Evolutionary conservation across 1,140 invertebrate genomes (phyloP).

Genomic region (Phocides pigmalion): DNA sequence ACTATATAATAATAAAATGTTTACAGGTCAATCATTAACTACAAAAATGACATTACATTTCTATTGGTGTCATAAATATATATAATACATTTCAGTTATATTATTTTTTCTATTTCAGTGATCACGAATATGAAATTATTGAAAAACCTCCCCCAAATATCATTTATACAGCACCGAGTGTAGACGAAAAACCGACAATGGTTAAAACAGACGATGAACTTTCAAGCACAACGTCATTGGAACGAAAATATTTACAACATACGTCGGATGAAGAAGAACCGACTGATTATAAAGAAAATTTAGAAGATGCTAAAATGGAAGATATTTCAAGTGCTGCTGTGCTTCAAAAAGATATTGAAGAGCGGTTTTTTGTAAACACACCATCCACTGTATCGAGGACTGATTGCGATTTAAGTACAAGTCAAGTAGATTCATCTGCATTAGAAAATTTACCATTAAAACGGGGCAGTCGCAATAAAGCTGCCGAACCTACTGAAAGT

Average conservation of each 20-base stretch:
- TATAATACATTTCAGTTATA: not conserved
- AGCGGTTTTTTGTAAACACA: conserved; percentile 79
- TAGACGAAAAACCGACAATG: conserved; percentile 60
- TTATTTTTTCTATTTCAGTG: conserved; percentile 85
- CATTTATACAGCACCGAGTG: conserved; percentile 62
- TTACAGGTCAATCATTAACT: not conserved
- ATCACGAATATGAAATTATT: conserved; percentile 95
- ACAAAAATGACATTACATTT: too few relatives aligned
- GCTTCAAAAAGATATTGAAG: conserved; percentile 85
- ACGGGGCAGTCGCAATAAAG: conserved; percentile 84
- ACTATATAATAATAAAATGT: conserved; percentile 11
- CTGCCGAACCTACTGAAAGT: conserved; percentile 63
- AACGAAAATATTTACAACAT: conserved; percentile 75
- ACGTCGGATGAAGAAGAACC: conserved; percentile 69
- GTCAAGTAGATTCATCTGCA: conserved; percentile 87
- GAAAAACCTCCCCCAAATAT: conserved; percentile 79
- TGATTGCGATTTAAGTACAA: conserved; percentile 87
- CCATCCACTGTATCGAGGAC: conserved; percentile 85
- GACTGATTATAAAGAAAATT: conserved; percentile 61
- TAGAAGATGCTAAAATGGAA: conserved; percentile 71
- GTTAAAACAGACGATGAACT: conserved; percentile 75
- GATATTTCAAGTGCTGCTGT: conserved; percentile 71
- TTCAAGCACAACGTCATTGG: conserved; percentile 78
- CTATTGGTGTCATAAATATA: too few relatives aligned
- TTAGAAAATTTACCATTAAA: conserved; percentile 86